Evolutionary conservation across 2,797 vertebrate species (phyloP).

Genomic region (Philypnodon macrostomus): DNA sequence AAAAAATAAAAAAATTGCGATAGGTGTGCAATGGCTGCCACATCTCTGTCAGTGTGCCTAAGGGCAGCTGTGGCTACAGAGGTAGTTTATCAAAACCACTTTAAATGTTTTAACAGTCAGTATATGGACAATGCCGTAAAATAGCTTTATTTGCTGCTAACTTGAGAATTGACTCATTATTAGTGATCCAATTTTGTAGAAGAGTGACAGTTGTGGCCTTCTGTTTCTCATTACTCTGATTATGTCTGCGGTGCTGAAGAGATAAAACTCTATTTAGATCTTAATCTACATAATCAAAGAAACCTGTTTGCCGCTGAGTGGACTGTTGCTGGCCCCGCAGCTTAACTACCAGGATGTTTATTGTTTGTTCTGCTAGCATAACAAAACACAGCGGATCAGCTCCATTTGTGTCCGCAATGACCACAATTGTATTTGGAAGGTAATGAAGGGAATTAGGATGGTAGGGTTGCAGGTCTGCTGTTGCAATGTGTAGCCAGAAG

Average conservation of each 20-base stretch:
- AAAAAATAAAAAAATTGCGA: no score
- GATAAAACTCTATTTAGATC: constrained; percentile 51
- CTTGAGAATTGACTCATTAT: background rate
- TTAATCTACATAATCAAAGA: constrained; percentile 56
- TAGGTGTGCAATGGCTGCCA: no score
- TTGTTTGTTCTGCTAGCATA: constrained; percentile 58
- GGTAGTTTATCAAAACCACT: no score
- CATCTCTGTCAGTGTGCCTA: no score
- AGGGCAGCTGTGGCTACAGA: no score
- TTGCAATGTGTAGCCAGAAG: constrained; percentile 13
- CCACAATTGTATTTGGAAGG: constrained; percentile 49
- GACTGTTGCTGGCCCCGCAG: constrained; percentile 36
- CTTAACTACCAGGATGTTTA: constrained; percentile 58
- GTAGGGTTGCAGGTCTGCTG: constrained; percentile 17
- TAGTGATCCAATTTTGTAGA: constrained; percentile 15
- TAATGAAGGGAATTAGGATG: constrained; percentile 37
- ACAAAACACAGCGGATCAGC: constrained; percentile 59
- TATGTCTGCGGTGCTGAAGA: constrained; percentile 55
- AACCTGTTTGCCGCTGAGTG: constrained; percentile 43
- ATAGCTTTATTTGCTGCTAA: no score
- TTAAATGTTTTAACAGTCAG: no score
- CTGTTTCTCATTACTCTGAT: constrained; percentile 54
- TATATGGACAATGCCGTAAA: no score
- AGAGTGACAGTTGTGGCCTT: constrained; percentile 28
- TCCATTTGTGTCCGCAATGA: constrained; percentile 48